Base-by-base conservation (phyloP, 2,888 invertebrate species). In the Drosophila neoperkinsi region DNA sequence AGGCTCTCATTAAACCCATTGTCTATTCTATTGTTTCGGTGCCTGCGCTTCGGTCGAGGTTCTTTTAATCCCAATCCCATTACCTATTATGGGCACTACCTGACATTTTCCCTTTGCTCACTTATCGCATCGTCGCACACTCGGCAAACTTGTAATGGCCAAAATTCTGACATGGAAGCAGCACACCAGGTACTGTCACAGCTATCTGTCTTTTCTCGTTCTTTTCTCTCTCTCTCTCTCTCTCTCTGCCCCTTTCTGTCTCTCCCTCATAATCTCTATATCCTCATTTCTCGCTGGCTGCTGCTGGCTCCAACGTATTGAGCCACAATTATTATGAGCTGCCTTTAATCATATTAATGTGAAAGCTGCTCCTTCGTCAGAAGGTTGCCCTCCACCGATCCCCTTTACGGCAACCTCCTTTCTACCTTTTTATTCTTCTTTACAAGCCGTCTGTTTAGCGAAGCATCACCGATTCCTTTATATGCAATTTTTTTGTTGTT, bases 261-360 rank as follows among this genome's bases (percentile, higher is more conserved):
- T 43, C 46, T 18, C 21, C 25, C n/a, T 3, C 34, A 21, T 25
- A 16, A 4, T 18, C 59, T 30, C 58, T 46, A 13, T 46, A 13
- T 7, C 21, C 21, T 6, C 21, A 1, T 43, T 43, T 16, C 28
- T 38, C 4, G 4, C 10, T 18, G 10, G 10, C n/a, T 31, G 21
- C 21, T 49, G 11, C 21, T 41, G 50, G 46, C 33, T 50, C 31
- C 63, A 62, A 64, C 56, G 65, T 68, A 82, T 82, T 83, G 81
- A 65, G 77, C 81, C 82, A 81, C 89, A 89, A 85, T 87, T 89
- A 85, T 81, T 81, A 85, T 81, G 79, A 84, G 87, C 84, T 79
- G 79, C 79, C 87, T 85, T 88, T 89, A 85, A 85, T 85, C 85
- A 85, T 87, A 85, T 85, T 89, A 89, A 84, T 74, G 76, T 63